Evolutionary conservation across 1,140 invertebrate species (phyloP), one percentile per base, ranked within the genome.

Genomic region (Halyomorpha halys): DNA sequence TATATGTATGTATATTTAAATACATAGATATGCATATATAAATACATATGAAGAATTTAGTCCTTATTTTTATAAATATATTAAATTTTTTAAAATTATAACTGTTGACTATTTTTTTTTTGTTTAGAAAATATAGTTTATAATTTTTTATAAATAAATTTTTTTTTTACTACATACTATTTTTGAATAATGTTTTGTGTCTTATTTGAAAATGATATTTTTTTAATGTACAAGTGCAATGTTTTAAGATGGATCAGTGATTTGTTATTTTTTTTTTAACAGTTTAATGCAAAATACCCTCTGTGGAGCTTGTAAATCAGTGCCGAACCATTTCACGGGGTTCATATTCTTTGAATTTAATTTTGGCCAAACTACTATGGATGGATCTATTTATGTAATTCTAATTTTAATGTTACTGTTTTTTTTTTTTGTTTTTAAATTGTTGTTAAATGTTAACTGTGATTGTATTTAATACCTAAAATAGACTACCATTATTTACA

Each of bases 231-330:
- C 3, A 56, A 23, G 23, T 56, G 53, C 53, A 56, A 56, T 56
- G 53, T 56, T 16, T 56, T 56, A 25, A 16, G 53, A 56, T 56
- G 53, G 53, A 56, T 23, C 53, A 56, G 53, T 56, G 53, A 25
- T 56, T 56, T 56, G 53, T 56, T 56, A 56, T 25, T 23, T 23
- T 30, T n/a, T n/a, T 39, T 39, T 39, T 39, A 39, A 39, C 11
- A 6, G 11, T 39, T 39, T 39, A 39, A 13, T 39, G 34, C 34
- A 39, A 39, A 39, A 39, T 11, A 39, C 34, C 34, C 34, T 39
- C 34, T 39, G 34, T 39, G 34, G 34, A 39, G 34, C 34, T 39
- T 8, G 34, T 39, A 39, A 11, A 39, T 39, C 6, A 39, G 34
- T 39, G 34, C 34, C 34, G 6, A 39, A 39, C 34, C 34, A 39